These are phyloP conservation scores for Rachycentron canadum DNA, from an alignment of 2,797 vertebrate species.

Conservation along the genomic window DNA sequence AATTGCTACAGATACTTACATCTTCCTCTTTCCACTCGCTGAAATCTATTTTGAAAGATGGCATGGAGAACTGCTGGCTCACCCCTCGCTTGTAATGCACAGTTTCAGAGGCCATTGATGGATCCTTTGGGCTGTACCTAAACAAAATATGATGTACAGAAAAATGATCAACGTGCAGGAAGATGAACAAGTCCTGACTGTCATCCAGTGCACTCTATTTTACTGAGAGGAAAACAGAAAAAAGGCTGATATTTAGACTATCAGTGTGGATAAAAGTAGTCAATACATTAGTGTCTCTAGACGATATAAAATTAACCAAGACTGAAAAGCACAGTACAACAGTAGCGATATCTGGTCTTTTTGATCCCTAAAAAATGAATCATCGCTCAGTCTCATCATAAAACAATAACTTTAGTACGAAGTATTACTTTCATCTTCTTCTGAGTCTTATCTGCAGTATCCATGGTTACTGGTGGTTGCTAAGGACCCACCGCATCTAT, in stretches of 20 bases:
- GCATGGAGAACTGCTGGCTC: constrained; percentile 98
- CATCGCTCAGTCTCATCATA: constrained; percentile 20
- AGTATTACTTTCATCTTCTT: constrained; percentile 52
- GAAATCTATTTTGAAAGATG: constrained; percentile 98
- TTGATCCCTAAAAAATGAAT: constrained; percentile 3
- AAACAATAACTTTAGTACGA: constrained; percentile 44
- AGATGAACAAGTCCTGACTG: neutral
- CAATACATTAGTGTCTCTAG: neutral
- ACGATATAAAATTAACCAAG: constrained; percentile 1
- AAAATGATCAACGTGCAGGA: neutral
- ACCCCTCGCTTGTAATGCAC: constrained; percentile 97
- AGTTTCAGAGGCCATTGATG: constrained; percentile 92
- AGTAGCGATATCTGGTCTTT: neutral
- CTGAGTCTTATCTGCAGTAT: constrained; percentile 60
- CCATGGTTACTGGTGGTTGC: constrained; percentile 81
- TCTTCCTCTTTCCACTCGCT: constrained; percentile 98
- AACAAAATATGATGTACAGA: constrained; percentile 4
- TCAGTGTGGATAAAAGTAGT: neutral
- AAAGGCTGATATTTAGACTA: neutral
- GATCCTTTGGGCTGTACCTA: constrained; percentile 95
- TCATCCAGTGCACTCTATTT: neutral
- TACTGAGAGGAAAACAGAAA: neutral
- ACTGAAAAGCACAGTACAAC: neutral
- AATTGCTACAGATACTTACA: constrained; percentile 81
- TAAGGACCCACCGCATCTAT: constrained; percentile 65